Evolutionary conservation across 2,888 invertebrate genomes (phyloP), one percentile per base, ranked within the genome.

Genomic region (Trichogramma evanescens): DNA sequence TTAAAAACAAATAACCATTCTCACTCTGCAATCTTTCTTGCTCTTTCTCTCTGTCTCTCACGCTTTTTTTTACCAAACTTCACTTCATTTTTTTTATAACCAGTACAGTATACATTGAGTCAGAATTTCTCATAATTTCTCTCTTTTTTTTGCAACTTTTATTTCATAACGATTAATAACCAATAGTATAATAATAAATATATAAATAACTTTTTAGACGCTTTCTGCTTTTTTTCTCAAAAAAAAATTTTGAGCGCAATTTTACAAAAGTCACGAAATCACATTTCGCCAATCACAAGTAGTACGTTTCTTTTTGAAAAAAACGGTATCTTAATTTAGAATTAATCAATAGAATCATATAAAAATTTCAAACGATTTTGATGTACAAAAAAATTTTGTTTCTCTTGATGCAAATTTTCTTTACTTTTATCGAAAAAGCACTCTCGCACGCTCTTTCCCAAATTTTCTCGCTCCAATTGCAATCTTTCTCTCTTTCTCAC

Each of bases 251-350:
- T 43, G 58, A 63, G 44, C 63, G 61, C 61, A 61, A 58, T 62
- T 26, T 26, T 64, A 62, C 59, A 64, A 61, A 64, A 61, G 57
- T 58, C 54, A 59, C 61, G 57, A 59, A 64, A 64, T 64, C 59
- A 64, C 63, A 64, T 64, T 59, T 61, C 59, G 59, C 59, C 62
- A 44, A 64, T 64, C 64, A 62, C 59, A 64, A 57, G 53, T 48
- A 13, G 44, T 26, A 59, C 52, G 45, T 65, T 63, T 62, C 45
- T 48, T 53, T 52, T 60, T 40, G 50, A 51, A 62, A 59, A 63
- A 63, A 58, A 61, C 57, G 49, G 62, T 53, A 58, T 63, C 58
- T 63, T 54, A 57, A 50, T 54, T 50, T 56, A 44, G 45, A 54
- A 26, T 49, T 55, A 55, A 58, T 60, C 58, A 63, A 60, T 58